Evolutionary conservation across 2,888 invertebrate genomes (phyloP), one percentile per base, ranked within the genome.

Genomic region (Bugulina stolonifera): DNA sequence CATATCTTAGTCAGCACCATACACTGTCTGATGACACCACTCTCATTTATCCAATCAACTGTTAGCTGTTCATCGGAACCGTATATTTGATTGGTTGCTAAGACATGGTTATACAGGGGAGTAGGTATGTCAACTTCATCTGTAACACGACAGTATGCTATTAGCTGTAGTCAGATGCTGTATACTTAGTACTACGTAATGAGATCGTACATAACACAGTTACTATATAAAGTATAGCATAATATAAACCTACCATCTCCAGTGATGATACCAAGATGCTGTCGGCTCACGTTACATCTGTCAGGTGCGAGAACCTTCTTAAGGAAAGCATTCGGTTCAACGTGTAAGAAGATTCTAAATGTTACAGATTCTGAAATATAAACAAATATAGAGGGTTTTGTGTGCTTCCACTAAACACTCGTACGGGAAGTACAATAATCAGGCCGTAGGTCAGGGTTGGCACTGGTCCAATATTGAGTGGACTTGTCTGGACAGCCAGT

Each of bases 41-140:
- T 64, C n/a, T 64, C 64, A 32, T 64, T 64, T 64, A 64, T n/a
- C 64, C 64, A 64, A 64, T 64, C 64, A 64, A 32, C 64, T 29
- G 32, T 32, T 5, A 64, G 64, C 64, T 64, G 64, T 27, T 64
- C 64, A 64, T 32, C 64, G 10, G 32, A 22, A 29, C 64, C 64
- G 5, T 14, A 27, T 5, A 64, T 64, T 32, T 64, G 64, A 64
- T 64, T 64, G 64, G 64, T 64, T 34, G 64, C 27, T 27, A 64
- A 27, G 2, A 27, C 27, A 27, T 64, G 22, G 64, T 64, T 64
- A n/a, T 64, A 64, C 10, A 64, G 64, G 10, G 64, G 64, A 1
- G 64, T 64, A 3, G 64, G 64, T 2, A 34, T 29, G 5, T 64
- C 25, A 25, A 29, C 64, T 18, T 57, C 57, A 5, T 5, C 57